Conservation (phyloP, 2,888 invertebrate genomes). For the Papilio gigon region DNA sequence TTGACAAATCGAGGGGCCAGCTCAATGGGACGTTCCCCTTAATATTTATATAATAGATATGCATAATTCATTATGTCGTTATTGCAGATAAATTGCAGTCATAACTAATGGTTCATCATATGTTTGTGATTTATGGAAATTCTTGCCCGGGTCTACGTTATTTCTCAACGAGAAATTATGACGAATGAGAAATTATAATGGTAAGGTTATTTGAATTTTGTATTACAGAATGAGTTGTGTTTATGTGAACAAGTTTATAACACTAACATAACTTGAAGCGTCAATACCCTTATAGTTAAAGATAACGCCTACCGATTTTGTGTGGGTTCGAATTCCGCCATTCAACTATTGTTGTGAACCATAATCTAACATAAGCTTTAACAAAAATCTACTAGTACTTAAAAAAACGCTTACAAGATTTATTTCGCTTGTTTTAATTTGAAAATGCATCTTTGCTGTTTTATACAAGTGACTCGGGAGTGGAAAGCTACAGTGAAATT, state of each 20-base stretch:
- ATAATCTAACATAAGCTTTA: too few species aligned
- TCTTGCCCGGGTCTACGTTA: not conserved
- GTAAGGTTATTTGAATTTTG: constrained; percentile 1
- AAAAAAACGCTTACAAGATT: too few species aligned
- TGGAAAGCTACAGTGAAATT: not conserved
- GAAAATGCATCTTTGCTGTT: too few species aligned
- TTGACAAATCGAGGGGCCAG: constrained; percentile 73
- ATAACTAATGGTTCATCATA: constrained; percentile 15
- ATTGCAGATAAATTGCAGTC: constrained; percentile 22
- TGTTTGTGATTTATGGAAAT: constrained; percentile 16
- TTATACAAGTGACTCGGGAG: not conserved
- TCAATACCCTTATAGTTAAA: too few species aligned
- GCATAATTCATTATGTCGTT: constrained; percentile 36
- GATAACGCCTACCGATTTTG: too few species aligned
- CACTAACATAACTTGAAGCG: not conserved
- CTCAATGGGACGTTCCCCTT: constrained; percentile 59
- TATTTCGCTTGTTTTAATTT: too few species aligned
- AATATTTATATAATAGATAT: constrained; percentile 33
- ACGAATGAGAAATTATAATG: not conserved
- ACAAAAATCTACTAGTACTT: too few species aligned
- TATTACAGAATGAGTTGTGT: not conserved
- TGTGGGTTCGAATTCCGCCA: too few species aligned
- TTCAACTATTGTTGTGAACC: too few species aligned
- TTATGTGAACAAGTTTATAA: not conserved
- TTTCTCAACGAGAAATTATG: constrained; percentile 5